Evolutionary conservation across 2,888 invertebrate genomes (phyloP).

Genomic region (Chalcis sispes): DNA sequence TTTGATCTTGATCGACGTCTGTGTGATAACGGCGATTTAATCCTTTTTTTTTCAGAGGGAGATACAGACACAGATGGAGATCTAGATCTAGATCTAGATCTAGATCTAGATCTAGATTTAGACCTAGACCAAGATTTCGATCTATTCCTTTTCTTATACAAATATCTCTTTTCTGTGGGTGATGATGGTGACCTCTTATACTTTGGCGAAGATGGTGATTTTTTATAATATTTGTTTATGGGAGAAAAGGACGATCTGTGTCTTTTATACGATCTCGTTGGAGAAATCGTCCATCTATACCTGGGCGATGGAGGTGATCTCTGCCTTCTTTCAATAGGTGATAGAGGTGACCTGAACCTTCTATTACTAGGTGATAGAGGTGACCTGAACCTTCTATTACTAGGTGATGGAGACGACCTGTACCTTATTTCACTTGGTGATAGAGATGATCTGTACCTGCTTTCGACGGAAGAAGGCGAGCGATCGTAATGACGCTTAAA

Average conservation of each 20-base stretch:
- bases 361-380: too few species aligned
- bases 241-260: not conserved
- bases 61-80: too few species aligned
- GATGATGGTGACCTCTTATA: not conserved
- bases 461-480: not conserved
- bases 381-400: not conserved
- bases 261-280: not conserved
- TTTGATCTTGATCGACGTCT: too few species aligned
- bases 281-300: slow-evolving; percentile 5
- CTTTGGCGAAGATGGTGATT: not conserved
- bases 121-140: not conserved
- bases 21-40: not conserved
- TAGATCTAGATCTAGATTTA: not conserved
- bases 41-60: too few species aligned
- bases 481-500: not conserved
- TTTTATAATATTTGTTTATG: not conserved
- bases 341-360: not conserved
- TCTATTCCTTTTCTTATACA: not conserved
- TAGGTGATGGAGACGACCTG: not conserved
- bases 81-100: not conserved
- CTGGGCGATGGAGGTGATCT: not conserved
- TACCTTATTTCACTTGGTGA: not conserved
- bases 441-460: not conserved
- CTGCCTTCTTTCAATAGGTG: too few species aligned
- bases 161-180: not conserved